These are phyloP conservation scores for Notocelia uddmanniana DNA, from an alignment of 2,888 invertebrate species.

Conservation along the genomic window DNA sequence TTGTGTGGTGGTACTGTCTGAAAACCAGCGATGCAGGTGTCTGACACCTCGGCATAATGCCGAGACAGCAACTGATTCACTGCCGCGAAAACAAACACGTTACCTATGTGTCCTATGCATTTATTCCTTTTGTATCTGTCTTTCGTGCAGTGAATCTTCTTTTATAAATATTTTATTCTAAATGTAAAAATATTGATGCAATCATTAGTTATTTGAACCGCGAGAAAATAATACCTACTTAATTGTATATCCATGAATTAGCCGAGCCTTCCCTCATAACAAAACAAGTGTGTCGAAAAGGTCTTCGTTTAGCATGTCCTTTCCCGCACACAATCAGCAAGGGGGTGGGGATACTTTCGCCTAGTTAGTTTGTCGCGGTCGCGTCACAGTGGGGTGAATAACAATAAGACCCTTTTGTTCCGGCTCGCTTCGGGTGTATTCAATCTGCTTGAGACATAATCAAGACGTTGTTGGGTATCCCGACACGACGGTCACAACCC, in stretches of 20 bases:
- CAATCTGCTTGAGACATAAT: conserved; percentile 78
- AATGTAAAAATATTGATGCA: background rate
- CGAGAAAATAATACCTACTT: background rate
- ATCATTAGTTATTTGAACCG: background rate
- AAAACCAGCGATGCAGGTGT: no score
- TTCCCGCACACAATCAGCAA: conserved; percentile 44
- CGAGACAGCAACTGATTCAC: no score
- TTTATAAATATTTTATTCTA: no score
- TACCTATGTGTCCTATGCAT: no score
- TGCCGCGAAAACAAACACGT: no score
- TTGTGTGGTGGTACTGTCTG: no score
- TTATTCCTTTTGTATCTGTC: no score
- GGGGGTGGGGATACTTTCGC: conserved; percentile 63
- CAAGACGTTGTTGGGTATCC: conserved; percentile 70
- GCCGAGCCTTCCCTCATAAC: conserved; percentile 9
- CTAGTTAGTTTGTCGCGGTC: conserved; percentile 75
- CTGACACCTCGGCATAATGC: no score
- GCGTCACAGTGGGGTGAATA: conserved; percentile 78
- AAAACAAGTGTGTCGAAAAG: conserved; percentile 45
- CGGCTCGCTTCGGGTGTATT: conserved; percentile 72
- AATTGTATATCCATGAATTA: conserved; percentile 11
- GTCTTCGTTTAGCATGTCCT: conserved; percentile 39
- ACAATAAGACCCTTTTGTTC: conserved; percentile 82
- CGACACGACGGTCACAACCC: conserved; percentile 56
- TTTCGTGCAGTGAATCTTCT: no score